Evolutionary conservation across 1,140 invertebrate species (phyloP), one percentile per base, ranked within the genome.

Genomic region (Pseudomyrmex sp.): DNA sequence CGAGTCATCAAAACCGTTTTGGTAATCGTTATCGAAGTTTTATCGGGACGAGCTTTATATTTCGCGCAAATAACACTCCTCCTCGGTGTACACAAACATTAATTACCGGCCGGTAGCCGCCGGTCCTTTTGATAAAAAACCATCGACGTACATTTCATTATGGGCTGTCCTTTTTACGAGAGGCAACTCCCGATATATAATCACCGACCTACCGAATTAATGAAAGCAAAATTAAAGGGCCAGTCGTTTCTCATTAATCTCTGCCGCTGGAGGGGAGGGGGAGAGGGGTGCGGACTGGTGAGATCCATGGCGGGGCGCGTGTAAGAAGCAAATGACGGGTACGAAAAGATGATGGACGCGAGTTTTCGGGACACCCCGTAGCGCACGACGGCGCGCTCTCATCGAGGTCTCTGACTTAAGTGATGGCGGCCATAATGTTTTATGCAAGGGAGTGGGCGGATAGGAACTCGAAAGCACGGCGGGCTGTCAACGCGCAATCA

Each of bases 371-470:
- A 91, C 91, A 92, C 90, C 91, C 91, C 91, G 91, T 91, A 80
- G 91, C 70, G 85, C 77, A 69, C 69, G 48, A 44, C 82, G 85
- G 85, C 70, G 85, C 54, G 85, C 85, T 85, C 84, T 90, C 89
- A 86, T 90, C 85, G 86, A 79, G 82, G 77, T 59, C 85, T 70
- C 73, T 74, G 70, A 26, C 79, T 90, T 90, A 91, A 92, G 87
- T 90, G 90, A 92, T 91, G 91, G 89, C 88, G 85, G 91, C 88
- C 90, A 91, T 92, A 91, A 91, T 92, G 90, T 91, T 92, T 91
- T 90, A 89, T 90, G 90, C 89, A 85, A 86, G 85, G 86, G 69
- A 89, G 85, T 89, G 79, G 88, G 89, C 84, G 85, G 88, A 89
- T 90, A 87, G 73, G 68, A 84, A 83, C 66, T 82, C 66, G 76